phyloP scores from a whole-genome alignment of 1,140 invertebrate genomes.

The Saccostrea glomerata region DNA sequence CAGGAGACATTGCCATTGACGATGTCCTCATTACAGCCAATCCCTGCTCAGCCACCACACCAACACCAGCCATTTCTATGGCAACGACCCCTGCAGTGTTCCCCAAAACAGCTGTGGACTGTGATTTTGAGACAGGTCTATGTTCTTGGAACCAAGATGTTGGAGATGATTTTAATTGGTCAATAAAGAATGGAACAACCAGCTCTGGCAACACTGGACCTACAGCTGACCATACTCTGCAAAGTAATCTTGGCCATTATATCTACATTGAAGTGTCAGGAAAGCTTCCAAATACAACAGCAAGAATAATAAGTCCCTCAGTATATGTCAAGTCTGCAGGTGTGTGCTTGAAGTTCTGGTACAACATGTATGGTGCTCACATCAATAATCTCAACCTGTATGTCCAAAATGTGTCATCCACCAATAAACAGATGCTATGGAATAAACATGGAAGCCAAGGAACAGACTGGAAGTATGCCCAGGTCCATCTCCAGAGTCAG shows the following conservation, averaged over 20 bases:
- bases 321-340: conserved; percentile 58
- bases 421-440: conserved; percentile 65
- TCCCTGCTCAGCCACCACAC: conserved; percentile 73
- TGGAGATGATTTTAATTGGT: conserved; percentile 74
- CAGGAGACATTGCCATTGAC: conserved; percentile 88
- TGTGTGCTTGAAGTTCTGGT: conserved; percentile 84
- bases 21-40: conserved; percentile 82
- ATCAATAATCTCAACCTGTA: conserved; percentile 72
- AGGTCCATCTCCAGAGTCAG: conserved; percentile 60
- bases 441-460: conserved; percentile 71
- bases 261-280: conserved; percentile 68
- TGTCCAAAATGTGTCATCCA: conserved; percentile 43
- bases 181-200: conserved; percentile 67
- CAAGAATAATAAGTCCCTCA: conserved; percentile 83
- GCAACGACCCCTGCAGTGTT: conserved; percentile 35
- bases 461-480: conserved; percentile 68
- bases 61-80: conserved; percentile 8
- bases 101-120: conserved; percentile 67
- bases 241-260: conserved; percentile 67
- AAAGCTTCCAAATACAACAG: conserved; percentile 82
- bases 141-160: conserved; percentile 72
- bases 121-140: conserved; percentile 73
- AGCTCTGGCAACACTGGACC: conserved; percentile 69
- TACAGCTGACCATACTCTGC: conserved; percentile 71
- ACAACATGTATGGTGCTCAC: conserved; percentile 85